Evolutionary conservation across 2,113 vertebrate species (phyloP), one percentile per base, ranked within the genome.

Genomic region (Puntigrus tetrazona): DNA sequence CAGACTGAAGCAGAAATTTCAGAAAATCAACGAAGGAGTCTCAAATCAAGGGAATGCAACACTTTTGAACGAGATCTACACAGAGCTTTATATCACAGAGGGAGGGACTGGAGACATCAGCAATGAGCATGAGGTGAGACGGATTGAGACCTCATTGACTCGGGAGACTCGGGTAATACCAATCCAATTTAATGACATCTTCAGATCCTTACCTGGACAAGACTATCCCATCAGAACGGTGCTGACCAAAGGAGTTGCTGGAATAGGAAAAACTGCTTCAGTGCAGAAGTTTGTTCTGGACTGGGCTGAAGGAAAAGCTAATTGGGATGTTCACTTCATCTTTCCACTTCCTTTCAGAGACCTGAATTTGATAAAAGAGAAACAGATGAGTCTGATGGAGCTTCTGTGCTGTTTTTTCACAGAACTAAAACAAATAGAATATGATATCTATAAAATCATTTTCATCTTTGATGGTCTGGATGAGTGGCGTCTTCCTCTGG

Each of bases 31-130:
- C 1, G 57, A 85, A 36, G 84, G 70, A 76, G 27, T 65, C 22
- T 81, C 55, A 38, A 27, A 50, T 18, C 55, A 50, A 22, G 57
- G 45, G 11, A 55, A n/a, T 1, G 0, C 29, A 29, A 11, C 31
- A 16, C 61, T 83, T 59, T 52, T 83, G 81, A 86, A 75, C 31
- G 45, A 83, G 65, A 88, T 88, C 85, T 88, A 88, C 83, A 88
- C 83, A 79, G 87, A 86, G 74, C 80, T 88, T 69, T 88, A 87
- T 83, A 87, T 88, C 83, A 88, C 85, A 83, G 76, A 87, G 50
- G 80, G 83, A 70, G 84, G 65, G 16, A 72, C 36, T 61, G 84
- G 76, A 76, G 59, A 86, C 4, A 13, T 81, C 59, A 86, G 55
- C 69, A 10, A 61, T 3, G 81, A 88, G 69, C 87, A 86, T 83